Base-by-base conservation (phyloP, 2,113 vertebrate species). In the Rhizomys pruinosus region DNA sequence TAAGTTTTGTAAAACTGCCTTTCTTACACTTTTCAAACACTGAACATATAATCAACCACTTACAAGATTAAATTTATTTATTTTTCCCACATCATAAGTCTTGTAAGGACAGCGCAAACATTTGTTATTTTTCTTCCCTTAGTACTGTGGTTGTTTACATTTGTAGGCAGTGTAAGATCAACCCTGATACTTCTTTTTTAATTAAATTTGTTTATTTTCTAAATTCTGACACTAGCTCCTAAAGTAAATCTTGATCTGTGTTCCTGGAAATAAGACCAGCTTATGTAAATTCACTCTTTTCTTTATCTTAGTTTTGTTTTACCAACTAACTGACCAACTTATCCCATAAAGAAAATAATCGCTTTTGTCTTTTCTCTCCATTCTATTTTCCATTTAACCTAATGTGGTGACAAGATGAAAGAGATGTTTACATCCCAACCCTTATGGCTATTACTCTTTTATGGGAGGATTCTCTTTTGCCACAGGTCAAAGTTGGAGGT, bases 151-250 rank as follows among this genome's bases (percentile, higher is more conserved):
- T 84, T 89, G 39, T 91, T 92, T 90, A 95, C 57, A 66, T 44
- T 85, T 91, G 68, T 85, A 68, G n/a, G 9, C 47, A 84, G 2
- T 11, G 2, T 77, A n/a, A 17, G 4, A 84, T 73, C 23, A 93
- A 61, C 20, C 1, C 37, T 64, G 37, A 63, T 82, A 89, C 4
- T 94, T 95, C 25, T 88, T 66, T 96, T 74, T 89, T 23, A 93
- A 94, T 92, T 91, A 92, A 64, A 19, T 86, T 90, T 85, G n/a
- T 80, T 96, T 95, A 69, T 87, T 91, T 92, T 92, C 79, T 91
- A 96, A 97, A 95, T 89, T 84, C 73, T 97, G 61, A 92, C 47
- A 84, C 77, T 90, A 86, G 52, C 47, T 93, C n/a, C 91, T 71
- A 23, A 23, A 87, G 20, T 64, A 95, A 66, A 88, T 80, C 59